Evolutionary conservation across 2,797 vertebrate species (phyloP), one percentile per base, ranked within the genome.

Genomic region (Cetoscarus ocellatus): DNA sequence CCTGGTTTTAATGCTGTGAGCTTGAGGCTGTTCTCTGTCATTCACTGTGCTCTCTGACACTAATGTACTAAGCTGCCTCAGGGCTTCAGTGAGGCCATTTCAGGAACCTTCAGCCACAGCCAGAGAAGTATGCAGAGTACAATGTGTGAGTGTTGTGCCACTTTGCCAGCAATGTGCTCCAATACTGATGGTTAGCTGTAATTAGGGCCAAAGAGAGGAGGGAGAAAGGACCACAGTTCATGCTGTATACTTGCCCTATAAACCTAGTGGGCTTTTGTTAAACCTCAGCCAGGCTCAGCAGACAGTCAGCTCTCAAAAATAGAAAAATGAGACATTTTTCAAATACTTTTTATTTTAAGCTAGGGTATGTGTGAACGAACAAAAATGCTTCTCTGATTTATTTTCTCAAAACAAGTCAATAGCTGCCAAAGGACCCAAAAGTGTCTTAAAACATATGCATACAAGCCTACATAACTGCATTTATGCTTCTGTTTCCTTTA

Each of bases 41-140:
- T 82, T 91, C 88, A 88, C 72, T 72, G 55, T 58, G 73, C 77
- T 79, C 82, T 85, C 69, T 86, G 83, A 90, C 80, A 77, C 82
- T 93, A 91, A 93, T 93, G 88, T 85, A 92, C 86, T 83, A 81
- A 87, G 81, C 79, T 67, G 87, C 89, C 82, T 55, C 61, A 12
- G 90, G 91, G 85, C 64, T 58, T 70, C 73, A 71, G 61, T 70
- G 66, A 80, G 79, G 80, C 86, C 87, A 81, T 84, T 86, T 87
- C 61, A 87, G 86, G 70, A 77, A 75, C 76, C 49, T 55, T 82
- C 79, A 65, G 19, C 77, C 73, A 70, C 64, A 73, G 75, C 67
- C 61, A 77, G 65, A 50, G 47, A 79, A 78, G 80, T 73, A 76
- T 73, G 53, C 73, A 68, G 61, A 73, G 74, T 75, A 85, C 85